Conservation (phyloP, 2,888 invertebrate species). For the Micoletzkya japonica region DNA sequence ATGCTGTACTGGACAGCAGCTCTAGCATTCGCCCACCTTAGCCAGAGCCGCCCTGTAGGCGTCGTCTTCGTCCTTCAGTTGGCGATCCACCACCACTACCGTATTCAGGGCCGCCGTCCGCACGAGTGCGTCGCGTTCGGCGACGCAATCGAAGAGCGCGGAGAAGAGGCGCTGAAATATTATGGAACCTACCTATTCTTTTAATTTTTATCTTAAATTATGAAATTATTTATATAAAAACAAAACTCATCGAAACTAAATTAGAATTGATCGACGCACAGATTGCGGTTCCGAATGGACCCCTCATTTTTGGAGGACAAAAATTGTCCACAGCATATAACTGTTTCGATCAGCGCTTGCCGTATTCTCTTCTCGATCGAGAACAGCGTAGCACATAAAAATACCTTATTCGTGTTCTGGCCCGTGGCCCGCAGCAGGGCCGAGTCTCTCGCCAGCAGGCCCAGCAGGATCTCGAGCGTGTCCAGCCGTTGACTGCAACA, state of each 20-base stretch:
- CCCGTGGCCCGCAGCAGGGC: not conserved
- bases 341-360: no score
- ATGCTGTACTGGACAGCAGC: not conserved
- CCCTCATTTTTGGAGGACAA: no score
- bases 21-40: not conserved
- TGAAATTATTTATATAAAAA: not conserved
- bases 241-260: not conserved
- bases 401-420: slow-evolving; percentile 5
- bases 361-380: no score
- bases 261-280: no score
- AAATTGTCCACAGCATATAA: no score
- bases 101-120: slow-evolving; percentile 8
- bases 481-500: slow-evolving; percentile 15
- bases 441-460: slow-evolving; percentile 5
- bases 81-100: slow-evolving; percentile 2
- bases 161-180: slow-evolving; percentile 5
- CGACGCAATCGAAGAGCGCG: slow-evolving; percentile 1
- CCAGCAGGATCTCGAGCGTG: not conserved
- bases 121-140: slow-evolving; percentile 5
- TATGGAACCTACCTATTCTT: not conserved
- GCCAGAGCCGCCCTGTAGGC: not conserved
- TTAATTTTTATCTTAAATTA: not conserved
- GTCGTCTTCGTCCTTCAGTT: slow-evolving; percentile 4
- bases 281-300: no score
- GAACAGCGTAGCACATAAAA: no score